Base-by-base conservation (phyloP, 2,113 vertebrate species). In the Elgaria multicarinata region DNA sequence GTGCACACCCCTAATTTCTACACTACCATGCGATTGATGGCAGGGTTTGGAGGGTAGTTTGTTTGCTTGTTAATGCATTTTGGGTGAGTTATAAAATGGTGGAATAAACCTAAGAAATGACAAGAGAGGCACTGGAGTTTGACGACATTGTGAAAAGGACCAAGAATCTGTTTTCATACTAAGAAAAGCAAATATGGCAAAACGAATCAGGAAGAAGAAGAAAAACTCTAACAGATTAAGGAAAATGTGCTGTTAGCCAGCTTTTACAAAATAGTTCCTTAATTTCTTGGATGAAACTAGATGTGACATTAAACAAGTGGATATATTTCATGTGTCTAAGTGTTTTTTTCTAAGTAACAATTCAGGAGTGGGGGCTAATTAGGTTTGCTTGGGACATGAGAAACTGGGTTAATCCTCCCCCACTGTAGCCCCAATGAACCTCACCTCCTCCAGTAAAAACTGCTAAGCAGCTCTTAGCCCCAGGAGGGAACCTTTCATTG, bases 91-190 rank as follows among this genome's bases (percentile, higher is more conserved):
- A n/a, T n/a, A n/a, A n/a, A n/a, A n/a, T n/a, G n/a, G n/a, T n/a
- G n/a, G n/a, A n/a, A n/a, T n/a, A n/a, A n/a, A n/a, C n/a, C n/a
- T n/a, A n/a, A n/a, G n/a, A n/a, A n/a, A n/a, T n/a, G n/a, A n/a
- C n/a, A n/a, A n/a, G n/a, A n/a, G n/a, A n/a, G n/a, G n/a, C n/a
- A n/a, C n/a, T n/a, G n/a, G n/a, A n/a, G n/a, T n/a, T n/a, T n/a
- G n/a, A n/a, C n/a, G n/a, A n/a, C n/a, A n/a, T n/a, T n/a, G n/a
- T n/a, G n/a, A n/a, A n/a, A n/a, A n/a, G n/a, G n/a, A n/a, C n/a
- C n/a, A n/a, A n/a, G n/a, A n/a, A n/a, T 13, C 33, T 14, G 74
- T 90, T 36, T 83, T 81, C 69, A 18, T 89, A 88, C 87, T 86
- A 42, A 86, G 4, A 75, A 86, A 39, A 26, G 9, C 10, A 42